These are phyloP conservation scores for Meriones psammophilus DNA, from an alignment of 2,797 vertebrate genomes.

Conservation along the genomic window DNA sequence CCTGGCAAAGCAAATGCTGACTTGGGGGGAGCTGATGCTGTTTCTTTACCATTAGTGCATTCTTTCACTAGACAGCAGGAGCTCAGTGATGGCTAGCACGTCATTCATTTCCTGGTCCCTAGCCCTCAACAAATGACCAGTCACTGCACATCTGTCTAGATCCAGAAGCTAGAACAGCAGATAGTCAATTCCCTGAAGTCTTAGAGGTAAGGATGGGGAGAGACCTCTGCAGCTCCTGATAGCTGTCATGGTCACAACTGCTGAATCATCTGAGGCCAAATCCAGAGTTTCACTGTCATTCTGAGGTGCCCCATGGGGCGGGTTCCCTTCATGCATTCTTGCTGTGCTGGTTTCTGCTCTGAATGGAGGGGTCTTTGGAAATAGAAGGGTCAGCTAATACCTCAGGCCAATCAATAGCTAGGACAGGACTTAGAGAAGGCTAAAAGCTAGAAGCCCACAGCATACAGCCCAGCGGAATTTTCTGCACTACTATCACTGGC, in stretches of 20 bases:
- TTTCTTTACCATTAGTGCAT: not conserved
- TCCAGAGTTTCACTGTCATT: not conserved
- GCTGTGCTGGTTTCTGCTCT: conserved; percentile 43
- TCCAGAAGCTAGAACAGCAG: conserved; percentile 60
- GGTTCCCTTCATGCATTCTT: conserved; percentile 26
- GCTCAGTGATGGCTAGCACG: not conserved
- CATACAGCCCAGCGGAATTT: not conserved
- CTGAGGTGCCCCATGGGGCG: not conserved
- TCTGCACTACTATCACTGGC: not conserved
- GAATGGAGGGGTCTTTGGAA: conserved; percentile 44
- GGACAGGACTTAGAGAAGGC: conserved; percentile 19
- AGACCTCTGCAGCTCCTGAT: conserved; percentile 40
- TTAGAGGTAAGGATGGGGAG: conserved; percentile 36
- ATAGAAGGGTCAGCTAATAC: conserved; percentile 39
- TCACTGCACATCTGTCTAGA: not conserved
- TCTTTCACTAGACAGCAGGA: not conserved
- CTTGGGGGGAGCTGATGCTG: not conserved
- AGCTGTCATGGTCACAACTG: conserved; percentile 3
- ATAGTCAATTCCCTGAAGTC: conserved; percentile 12
- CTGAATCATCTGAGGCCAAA: conserved; percentile 30
- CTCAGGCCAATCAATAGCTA: conserved; percentile 4
- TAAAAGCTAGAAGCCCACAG: not conserved
- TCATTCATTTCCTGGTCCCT: conserved; percentile 13
- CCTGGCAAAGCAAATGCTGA: not conserved
- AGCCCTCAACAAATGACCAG: conserved; percentile 50